phyloP scores from a whole-genome alignment of 2,797 vertebrate genomes.

The Poeciliopsis paucimaculata region DNA sequence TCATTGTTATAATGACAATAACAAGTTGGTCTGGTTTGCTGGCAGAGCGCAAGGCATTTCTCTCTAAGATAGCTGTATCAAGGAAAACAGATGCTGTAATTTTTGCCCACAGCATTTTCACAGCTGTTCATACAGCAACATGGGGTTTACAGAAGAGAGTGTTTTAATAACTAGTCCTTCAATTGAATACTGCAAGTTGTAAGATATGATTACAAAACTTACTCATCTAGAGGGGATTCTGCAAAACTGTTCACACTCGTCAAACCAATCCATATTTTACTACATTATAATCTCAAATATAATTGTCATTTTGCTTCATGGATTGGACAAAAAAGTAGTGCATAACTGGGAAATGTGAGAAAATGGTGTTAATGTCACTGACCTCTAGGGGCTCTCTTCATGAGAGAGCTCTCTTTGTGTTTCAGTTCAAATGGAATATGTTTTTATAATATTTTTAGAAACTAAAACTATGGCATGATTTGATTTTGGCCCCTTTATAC shows the following conservation, averaged over 20 bases:
- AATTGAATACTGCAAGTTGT: neutral
- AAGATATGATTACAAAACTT: neutral
- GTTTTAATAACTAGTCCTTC: neutral
- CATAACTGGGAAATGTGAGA: too few species aligned
- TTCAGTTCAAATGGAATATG: too few species aligned
- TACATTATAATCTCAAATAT: neutral
- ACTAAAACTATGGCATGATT: too few species aligned
- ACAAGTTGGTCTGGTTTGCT: conserved; percentile 26
- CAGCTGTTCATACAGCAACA: conserved; percentile 48
- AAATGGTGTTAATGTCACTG: too few species aligned
- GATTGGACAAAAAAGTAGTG: neutral
- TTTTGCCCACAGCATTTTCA: conserved; percentile 45
- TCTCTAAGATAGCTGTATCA: conserved; percentile 40
- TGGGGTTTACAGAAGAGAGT: conserved; percentile 41
- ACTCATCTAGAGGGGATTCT: neutral
- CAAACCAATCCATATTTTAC: neutral
- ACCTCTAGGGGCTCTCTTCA: too few species aligned
- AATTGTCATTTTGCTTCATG: neutral
- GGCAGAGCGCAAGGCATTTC: conserved; percentile 39
- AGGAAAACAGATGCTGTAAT: conserved; percentile 57
- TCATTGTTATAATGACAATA: conserved; percentile 27
- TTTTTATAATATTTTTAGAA: too few species aligned
- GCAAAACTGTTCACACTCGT: neutral
- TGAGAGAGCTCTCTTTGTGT: too few species aligned
- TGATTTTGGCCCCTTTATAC: too few species aligned